Conservation (phyloP, 2,113 vertebrate genomes). For the Gadus macrocephalus region DNA sequence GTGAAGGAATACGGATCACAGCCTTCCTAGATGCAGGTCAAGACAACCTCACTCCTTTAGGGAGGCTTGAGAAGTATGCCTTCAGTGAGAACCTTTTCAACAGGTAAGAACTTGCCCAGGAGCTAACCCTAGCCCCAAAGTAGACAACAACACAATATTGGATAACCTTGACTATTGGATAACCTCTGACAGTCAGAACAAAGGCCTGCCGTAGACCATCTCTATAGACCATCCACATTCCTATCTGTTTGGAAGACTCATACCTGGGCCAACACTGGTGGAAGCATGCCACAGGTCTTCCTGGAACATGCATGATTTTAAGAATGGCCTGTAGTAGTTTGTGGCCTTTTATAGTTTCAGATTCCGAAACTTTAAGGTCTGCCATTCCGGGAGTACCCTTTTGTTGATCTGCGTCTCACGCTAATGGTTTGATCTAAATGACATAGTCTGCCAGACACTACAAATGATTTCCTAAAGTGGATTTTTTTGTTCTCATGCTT, state of each 20-base stretch:
- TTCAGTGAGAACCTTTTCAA: constrained; percentile 89
- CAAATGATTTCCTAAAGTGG: neutral
- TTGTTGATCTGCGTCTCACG: too few species aligned
- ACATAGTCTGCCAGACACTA: too few species aligned
- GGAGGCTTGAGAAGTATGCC: constrained; percentile 84
- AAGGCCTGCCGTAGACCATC: neutral
- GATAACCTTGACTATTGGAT: neutral
- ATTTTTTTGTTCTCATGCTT: constrained; percentile 26
- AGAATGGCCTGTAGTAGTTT: neutral
- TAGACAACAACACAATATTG: neutral
- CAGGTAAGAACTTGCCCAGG: constrained; percentile 65
- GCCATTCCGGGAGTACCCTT: too few species aligned
- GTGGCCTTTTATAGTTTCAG: neutral
- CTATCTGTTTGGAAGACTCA: constrained; percentile 29
- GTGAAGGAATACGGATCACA: constrained; percentile 82
- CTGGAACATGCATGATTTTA: constrained; percentile 2
- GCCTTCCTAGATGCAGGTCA: constrained; percentile 86
- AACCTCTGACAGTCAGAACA: neutral
- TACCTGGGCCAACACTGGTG: constrained; percentile 21
- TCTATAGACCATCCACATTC: constrained; percentile 19
- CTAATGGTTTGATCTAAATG: too few species aligned
- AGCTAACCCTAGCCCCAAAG: neutral
- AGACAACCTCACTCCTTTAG: constrained; percentile 80
- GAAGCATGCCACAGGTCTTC: constrained; percentile 29
- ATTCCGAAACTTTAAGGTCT: too few species aligned